Evolutionary conservation across 2,888 invertebrate genomes (phyloP).

Genomic region (Halictus quadricinctus): DNA sequence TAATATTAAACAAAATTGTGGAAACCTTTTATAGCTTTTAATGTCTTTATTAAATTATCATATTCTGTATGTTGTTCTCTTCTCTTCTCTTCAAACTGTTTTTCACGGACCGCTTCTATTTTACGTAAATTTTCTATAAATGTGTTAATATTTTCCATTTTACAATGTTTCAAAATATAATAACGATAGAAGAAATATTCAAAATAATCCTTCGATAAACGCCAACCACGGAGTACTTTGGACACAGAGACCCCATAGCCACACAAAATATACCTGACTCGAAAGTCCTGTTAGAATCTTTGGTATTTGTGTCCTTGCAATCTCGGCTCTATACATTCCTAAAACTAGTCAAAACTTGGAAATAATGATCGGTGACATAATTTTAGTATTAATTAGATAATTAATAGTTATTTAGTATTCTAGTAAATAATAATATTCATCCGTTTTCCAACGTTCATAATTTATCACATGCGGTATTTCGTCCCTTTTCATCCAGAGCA

Average conservation of each 20-base stretch:
- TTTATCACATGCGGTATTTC: no score
- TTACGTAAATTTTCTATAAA: slow-evolving; percentile 19
- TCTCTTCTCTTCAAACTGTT: slow-evolving; percentile 22
- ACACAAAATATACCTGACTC: no score
- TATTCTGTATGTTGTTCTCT: slow-evolving; percentile 39
- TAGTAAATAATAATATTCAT: no score
- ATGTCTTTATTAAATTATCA: slow-evolving; percentile 16
- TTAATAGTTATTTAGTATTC: no score
- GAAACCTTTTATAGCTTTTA: slow-evolving; percentile 41
- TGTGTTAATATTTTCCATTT: slow-evolving; percentile 47
- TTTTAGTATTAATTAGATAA: no score
- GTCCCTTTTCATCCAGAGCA: no score
- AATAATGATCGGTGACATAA: no score
- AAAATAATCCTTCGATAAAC: neutral
- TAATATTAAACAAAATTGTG: neutral
- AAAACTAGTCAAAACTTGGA: no score
- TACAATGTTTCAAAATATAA: neutral
- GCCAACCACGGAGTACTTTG: neutral
- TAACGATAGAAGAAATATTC: neutral
- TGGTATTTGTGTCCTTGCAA: no score
- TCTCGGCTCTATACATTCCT: no score
- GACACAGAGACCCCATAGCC: neutral
- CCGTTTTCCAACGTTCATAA: no score
- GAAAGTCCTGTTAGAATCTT: no score
- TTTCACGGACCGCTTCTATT: slow-evolving; percentile 15